A percentile compares a stretch with the other conserved stretches of the same genome.
These are phyloP conservation scores for Salvelinus fontinalis DNA, from an alignment of 2,113 vertebrate genomes.

Conservation along the genomic window DNA sequence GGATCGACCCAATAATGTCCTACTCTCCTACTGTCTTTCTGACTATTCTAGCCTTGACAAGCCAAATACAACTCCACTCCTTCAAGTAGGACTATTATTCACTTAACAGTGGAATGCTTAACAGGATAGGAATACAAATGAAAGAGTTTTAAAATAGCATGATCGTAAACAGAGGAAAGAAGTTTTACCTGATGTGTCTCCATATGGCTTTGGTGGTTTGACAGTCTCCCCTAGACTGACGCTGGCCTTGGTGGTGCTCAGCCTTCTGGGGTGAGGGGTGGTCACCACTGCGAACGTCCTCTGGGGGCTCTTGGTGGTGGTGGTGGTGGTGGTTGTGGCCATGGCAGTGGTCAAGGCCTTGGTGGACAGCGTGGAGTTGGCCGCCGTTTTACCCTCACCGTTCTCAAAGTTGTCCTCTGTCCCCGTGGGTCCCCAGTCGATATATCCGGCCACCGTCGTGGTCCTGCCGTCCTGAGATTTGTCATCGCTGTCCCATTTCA, in stretches of 20 bases:
- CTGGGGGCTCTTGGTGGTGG: constrained; percentile 66
- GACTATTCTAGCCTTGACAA: too few relatives aligned
- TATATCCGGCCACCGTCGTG: constrained; percentile 79
- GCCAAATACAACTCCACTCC: too few relatives aligned
- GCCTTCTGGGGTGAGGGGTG: constrained; percentile 67
- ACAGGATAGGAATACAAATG: too few relatives aligned
- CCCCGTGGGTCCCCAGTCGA: constrained; percentile 81
- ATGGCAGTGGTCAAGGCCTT: constrained; percentile 66
- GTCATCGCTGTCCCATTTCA: constrained; percentile 70
- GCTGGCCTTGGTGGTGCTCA: constrained; percentile 71
- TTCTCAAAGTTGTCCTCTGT: constrained; percentile 68
- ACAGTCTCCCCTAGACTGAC: constrained; percentile 63
- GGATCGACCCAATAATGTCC: too few relatives aligned
- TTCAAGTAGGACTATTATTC: too few relatives aligned
- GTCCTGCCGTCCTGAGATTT: constrained; percentile 74
- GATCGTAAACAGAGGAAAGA: not conserved
- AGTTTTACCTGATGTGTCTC: constrained; percentile 74
- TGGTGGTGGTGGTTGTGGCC: constrained; percentile 61
- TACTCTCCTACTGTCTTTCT: too few relatives aligned
- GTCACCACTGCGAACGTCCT: constrained; percentile 71
- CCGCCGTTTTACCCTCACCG: constrained; percentile 52
- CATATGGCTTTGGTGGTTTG: constrained; percentile 76
- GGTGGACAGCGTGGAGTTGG: constrained; percentile 65
- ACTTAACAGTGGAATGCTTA: too few relatives aligned
- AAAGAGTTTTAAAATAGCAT: not conserved